Base-by-base conservation (phyloP, 2,888 invertebrate genomes). In the Acrobasis consociella region DNA sequence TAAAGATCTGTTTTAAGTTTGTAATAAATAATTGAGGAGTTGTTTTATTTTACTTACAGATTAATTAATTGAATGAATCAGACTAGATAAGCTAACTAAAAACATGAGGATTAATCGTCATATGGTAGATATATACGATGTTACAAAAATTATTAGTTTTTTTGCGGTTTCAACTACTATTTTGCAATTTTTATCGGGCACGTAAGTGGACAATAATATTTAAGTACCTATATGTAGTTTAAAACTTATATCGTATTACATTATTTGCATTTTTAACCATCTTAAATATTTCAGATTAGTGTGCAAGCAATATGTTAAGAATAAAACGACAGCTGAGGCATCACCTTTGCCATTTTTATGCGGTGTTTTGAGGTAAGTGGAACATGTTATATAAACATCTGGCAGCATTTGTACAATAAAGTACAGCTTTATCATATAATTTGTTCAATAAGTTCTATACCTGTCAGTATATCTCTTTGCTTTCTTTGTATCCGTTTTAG, bases 141-240 rank as follows among this genome's bases (percentile, higher is more conserved):
- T 74, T 46, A 84, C 78, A 66, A 76, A 78, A 70, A 70, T 83
- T 58, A 72, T 91, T 39, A 84, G 88, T 58, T 75, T 73, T 67
- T 69, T 86, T 67, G 97, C 97, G 49, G 96, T 97, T 56, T 86
- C 95, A 65, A 95, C 96, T 68, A 97, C 97, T 15, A 94, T 97
- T 71, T 87, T 96, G 66, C 97, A 97, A 81, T 97, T 97, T 93
- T 90, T 97, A 72, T 96, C 97, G 65, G 97, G 97, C 90, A 94
- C 94, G 97, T 97, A 94, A 95, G 96, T 94, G 66, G 3, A 7
- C n/a, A 46, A 7, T 42, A 10, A 42, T 11, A 31, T 31, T 31
- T 22, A n/a, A n/a, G n/a, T n/a, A 22, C 22, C 22, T 22, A 22
- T 22, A n/a, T 22, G 22, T 22, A n/a, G n/a, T n/a, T n/a, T 22